A percentile compares a stretch with the other conserved stretches of the same genome.
Conservation (phyloP, 2,888 invertebrate species). For the Hetaerina titia region DNA sequence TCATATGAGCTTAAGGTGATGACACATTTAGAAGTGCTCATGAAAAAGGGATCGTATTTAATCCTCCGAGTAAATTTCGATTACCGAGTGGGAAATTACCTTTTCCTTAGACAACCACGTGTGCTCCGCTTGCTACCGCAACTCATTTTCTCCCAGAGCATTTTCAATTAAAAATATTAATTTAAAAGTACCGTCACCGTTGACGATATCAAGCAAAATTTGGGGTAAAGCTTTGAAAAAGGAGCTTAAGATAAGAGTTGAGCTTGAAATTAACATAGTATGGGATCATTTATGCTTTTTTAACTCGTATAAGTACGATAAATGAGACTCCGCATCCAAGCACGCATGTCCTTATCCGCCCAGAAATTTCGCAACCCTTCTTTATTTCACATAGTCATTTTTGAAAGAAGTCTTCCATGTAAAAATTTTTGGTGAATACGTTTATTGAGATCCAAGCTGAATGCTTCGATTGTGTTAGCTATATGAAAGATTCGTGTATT, state of each 20-base stretch:
- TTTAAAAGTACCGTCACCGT: not conserved
- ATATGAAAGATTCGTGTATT: no score
- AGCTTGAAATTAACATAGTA: not conserved
- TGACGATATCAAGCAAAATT: not conserved
- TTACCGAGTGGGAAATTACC: not conserved
- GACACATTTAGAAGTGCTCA: not conserved
- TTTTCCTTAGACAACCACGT: not conserved
- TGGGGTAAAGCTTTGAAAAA: not conserved
- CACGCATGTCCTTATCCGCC: not conserved
- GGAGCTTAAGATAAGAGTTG: not conserved
- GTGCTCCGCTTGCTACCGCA: not conserved
- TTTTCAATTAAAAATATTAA: not conserved
- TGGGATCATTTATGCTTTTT: not conserved
- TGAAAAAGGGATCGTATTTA: not conserved
- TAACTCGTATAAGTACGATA: not conserved
- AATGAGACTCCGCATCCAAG: not conserved
- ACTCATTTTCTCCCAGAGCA: not conserved
- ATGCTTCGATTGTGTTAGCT: no score
- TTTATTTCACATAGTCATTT: no score
- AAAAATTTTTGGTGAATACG: no score
- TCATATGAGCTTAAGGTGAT: not conserved
- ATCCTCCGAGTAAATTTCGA: constrained; percentile 1
- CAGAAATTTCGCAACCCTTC: not conserved
- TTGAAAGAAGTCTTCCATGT: no score
- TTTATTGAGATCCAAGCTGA: no score